Base-by-base conservation (phyloP, 2,113 vertebrate genomes). In the Lucifuga dentata region DNA sequence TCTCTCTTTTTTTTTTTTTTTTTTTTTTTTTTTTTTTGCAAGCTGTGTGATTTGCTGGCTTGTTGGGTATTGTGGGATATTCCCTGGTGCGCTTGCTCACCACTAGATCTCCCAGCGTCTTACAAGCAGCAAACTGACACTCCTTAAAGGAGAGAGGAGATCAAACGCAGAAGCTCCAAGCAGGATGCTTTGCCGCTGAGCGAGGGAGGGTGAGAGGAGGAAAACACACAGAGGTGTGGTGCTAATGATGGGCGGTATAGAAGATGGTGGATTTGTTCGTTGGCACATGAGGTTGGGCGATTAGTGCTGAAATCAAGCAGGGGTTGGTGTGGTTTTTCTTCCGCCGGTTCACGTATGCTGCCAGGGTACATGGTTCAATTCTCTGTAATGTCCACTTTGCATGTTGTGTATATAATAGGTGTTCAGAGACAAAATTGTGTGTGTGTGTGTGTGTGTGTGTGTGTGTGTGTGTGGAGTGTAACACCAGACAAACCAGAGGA, bases 101-200 rank as follows among this genome's bases (percentile, higher is more conserved):
- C 15, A 23, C 52, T 17, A 33, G 41, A 67, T 64, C 74, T 55
- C 81, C n/a, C 38, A 32, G 33, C 16, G 5, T 57, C 65, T 63
- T 23, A 45, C 60, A 46, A 78, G 29, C 32, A 13, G 39, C 26
- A 58, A 23, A 68, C 19, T 36, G 13, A 15, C 23, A 17, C 67
- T 61, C 29, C 48, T 76, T 50, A 35, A 69, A 57, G 24, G 26
- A 19, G 16, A 16, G 11, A 45, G 41, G 21, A 49, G 62, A 74
- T 75, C 55, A 84, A 73, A 80, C n/a, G 1, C 38, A 16, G 35
- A 50, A 51, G 29, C 71, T 46, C 15, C 2, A 5, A 53, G 9
- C 29, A 3, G 32, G 41, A 15, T 0, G 23, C 23, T 53, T 46
- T 6, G 1, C 39, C 39, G 50, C 17, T 11, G 41, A 11, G 20